phyloP scores from a whole-genome alignment of 1,140 invertebrate genomes.

The Dolichoris vasculosae region DNA sequence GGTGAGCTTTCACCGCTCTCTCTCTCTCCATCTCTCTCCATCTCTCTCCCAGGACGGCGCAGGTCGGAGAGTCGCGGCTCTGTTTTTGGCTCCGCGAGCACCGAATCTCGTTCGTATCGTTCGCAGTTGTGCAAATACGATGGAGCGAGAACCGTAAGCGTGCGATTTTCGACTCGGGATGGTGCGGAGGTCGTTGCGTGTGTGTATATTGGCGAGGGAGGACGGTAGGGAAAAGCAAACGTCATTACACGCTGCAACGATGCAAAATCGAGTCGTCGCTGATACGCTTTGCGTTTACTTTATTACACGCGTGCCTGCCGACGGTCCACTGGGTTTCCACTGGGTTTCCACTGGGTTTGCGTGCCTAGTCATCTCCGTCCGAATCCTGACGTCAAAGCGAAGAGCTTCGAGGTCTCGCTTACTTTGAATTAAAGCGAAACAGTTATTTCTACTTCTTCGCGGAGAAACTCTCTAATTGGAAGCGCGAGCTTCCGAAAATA shows the following conservation, averaged over 20 bases:
- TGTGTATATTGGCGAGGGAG: neutral
- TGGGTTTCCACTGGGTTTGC: too few relatives aligned
- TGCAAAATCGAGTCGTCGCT: constrained; percentile 44
- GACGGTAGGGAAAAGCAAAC: constrained; percentile 35
- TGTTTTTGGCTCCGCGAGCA: neutral
- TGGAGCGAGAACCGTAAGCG: neutral
- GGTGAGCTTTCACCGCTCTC: neutral
- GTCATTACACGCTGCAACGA: constrained; percentile 49
- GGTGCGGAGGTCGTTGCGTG: neutral
- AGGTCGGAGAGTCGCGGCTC: neutral
- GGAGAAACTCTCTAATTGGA: neutral
- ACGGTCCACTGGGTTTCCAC: too few relatives aligned
- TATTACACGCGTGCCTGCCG: constrained; percentile 28
- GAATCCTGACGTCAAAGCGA: too few relatives aligned
- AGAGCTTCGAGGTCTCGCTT: neutral
- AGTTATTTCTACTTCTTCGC: neutral
- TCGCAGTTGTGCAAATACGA: constrained; percentile 45
- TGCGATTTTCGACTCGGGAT: constrained; percentile 20
- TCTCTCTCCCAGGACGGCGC: too few relatives aligned
- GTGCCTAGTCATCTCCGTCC: neutral
- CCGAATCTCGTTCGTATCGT: constrained; percentile 20
- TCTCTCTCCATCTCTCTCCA: neutral
- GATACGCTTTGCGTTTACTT: constrained; percentile 26
- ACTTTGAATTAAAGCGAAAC: neutral
- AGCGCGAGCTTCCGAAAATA: neutral